Evolutionary conservation across 2,113 vertebrate genomes (phyloP).

Genomic region (Salvelinus fontinalis): DNA sequence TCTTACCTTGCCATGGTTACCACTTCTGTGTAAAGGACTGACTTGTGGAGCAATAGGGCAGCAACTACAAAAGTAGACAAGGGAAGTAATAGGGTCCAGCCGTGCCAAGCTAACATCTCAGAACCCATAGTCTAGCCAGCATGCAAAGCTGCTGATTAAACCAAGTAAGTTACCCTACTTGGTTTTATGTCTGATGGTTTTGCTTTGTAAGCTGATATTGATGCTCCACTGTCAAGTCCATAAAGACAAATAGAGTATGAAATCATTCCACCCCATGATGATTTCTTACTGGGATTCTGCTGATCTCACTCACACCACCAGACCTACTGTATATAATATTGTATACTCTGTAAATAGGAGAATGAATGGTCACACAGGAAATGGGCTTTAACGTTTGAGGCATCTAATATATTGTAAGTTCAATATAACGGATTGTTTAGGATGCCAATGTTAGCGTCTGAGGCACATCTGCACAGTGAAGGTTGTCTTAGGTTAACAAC

Average conservation of each 20-base stretch:
- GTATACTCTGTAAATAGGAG: slow-evolving; percentile 17
- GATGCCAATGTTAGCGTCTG: neutral
- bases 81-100: neutral
- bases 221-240: slow-evolving; percentile 55
- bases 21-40: too few species aligned
- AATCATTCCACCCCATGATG: slow-evolving; percentile 56
- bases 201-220: slow-evolving; percentile 35
- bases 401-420: too few species aligned
- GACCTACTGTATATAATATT: slow-evolving; percentile 18
- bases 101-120: neutral
- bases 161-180: slow-evolving; percentile 28
- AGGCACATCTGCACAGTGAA: neutral
- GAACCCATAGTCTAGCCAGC: slow-evolving; percentile 9
- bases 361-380: slow-evolving; percentile 25
- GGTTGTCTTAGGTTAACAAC: neutral
- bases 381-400: too few species aligned
- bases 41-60: neutral
- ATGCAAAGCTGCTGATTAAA: slow-evolving; percentile 14
- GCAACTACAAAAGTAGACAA: neutral
- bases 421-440: too few species aligned
- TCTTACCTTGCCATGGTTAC: too few species aligned
- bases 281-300: slow-evolving; percentile 65
- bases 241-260: slow-evolving; percentile 71
- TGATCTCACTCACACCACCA: slow-evolving; percentile 44
- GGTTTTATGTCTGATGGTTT: slow-evolving; percentile 39